Evolutionary conservation across 2,797 vertebrate genomes (phyloP).

Genomic region (Sebastiscus albofasciatus): DNA sequence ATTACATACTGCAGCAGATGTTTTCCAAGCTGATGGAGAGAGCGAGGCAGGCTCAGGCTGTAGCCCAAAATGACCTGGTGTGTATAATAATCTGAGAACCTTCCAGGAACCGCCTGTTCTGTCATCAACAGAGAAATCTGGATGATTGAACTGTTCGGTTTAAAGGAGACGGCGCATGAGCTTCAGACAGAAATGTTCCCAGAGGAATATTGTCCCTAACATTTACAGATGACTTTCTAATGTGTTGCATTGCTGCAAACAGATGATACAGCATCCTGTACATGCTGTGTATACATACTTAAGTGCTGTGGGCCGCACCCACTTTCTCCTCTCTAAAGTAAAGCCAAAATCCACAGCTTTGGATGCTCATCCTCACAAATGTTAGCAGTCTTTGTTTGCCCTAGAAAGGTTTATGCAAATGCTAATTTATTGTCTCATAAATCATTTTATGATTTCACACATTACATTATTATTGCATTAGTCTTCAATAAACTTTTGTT

Average conservation of each 20-base stretch:
- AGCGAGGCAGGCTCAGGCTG: constrained; percentile 22
- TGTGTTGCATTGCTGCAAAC: background rate
- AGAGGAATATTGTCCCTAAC: background rate
- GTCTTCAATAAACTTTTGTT: background rate
- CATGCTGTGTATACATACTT: background rate
- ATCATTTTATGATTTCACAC: background rate
- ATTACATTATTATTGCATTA: background rate
- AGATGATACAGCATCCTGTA: constrained; percentile 3
- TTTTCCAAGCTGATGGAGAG: constrained; percentile 54
- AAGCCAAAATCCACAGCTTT: constrained; percentile 4
- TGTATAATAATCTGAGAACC: constrained; percentile 51
- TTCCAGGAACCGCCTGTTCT: constrained; percentile 63
- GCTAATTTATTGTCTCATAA: background rate
- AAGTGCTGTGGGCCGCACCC: constrained; percentile 3
- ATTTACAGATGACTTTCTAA: constrained; percentile 5
- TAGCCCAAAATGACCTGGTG: constrained; percentile 43
- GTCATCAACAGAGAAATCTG: constrained; percentile 49
- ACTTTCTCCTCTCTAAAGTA: background rate
- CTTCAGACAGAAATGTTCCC: constrained; percentile 31
- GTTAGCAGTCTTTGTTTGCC: background rate
- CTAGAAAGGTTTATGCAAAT: background rate
- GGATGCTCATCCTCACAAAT: background rate
- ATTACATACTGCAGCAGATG: constrained; percentile 49
- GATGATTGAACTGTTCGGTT: constrained; percentile 43
- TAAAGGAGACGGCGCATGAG: constrained; percentile 3